Evolutionary conservation across 2,888 invertebrate species (phyloP).

Genomic region (Chloromyia formosa): DNA sequence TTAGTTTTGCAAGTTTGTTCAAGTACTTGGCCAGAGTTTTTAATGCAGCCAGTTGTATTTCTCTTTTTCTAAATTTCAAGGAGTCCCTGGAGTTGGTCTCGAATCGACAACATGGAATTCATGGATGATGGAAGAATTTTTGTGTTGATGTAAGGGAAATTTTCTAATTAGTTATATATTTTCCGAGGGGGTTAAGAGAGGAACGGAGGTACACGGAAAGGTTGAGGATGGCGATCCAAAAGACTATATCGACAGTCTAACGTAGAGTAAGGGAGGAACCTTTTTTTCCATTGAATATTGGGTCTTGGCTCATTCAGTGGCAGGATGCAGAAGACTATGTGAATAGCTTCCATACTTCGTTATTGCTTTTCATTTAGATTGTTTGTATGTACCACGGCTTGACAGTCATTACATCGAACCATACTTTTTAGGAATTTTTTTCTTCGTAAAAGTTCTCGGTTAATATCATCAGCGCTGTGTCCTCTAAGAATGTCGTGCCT

Average conservation of each 20-base stretch:
- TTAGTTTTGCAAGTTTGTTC: slow-evolving; percentile 37
- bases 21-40: slow-evolving; percentile 33
- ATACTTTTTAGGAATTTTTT: no score
- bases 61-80: slow-evolving; percentile 12
- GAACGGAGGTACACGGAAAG: neutral
- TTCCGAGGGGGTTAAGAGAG: slow-evolving; percentile 12
- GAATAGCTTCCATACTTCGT: neutral
- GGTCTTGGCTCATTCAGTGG: neutral
- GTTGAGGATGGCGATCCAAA: no score
- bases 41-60: neutral
- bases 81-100: neutral
- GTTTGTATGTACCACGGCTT: no score
- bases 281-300: neutral
- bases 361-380: neutral
- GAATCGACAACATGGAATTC: slow-evolving; percentile 18
- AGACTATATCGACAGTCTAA: no score
- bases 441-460: no score
- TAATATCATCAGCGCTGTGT: no score
- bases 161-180: slow-evolving; percentile 47
- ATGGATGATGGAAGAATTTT: slow-evolving; percentile 29
- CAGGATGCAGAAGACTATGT: neutral
- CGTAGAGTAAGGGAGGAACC: no score
- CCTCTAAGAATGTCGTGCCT: no score
- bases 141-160: slow-evolving; percentile 45
- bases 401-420: no score